These are phyloP conservation scores for Sesia bembeciformis DNA, from an alignment of 2,888 invertebrate species.

Conservation along the genomic window DNA sequence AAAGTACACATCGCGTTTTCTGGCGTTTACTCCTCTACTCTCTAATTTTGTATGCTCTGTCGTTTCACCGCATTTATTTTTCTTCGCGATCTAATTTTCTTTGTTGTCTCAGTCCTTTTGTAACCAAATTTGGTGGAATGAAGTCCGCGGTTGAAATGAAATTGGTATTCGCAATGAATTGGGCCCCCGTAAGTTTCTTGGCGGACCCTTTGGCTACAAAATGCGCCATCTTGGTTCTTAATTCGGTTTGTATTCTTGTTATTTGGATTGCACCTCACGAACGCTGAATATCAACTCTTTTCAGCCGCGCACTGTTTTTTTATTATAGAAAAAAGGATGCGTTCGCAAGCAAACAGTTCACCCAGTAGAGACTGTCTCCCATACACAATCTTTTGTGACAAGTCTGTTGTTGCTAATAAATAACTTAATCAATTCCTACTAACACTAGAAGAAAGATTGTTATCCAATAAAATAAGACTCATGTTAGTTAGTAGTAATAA, in stretches of 20 bases:
- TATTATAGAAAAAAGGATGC: too few relatives aligned
- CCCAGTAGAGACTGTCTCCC: too few relatives aligned
- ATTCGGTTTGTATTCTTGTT: slow-evolving; percentile 34
- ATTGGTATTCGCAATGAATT: slow-evolving; percentile 69
- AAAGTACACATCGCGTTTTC: neutral
- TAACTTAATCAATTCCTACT: too few relatives aligned
- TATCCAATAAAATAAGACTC: too few relatives aligned
- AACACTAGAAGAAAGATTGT: too few relatives aligned
- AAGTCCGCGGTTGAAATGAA: slow-evolving; percentile 63
- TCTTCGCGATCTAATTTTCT: slow-evolving; percentile 70
- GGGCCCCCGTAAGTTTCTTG: slow-evolving; percentile 37
- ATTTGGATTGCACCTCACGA: slow-evolving; percentile 14
- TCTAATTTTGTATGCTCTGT: slow-evolving; percentile 67
- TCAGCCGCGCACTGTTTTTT: too few relatives aligned
- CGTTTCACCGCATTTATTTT: slow-evolving; percentile 68
- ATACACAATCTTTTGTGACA: too few relatives aligned
- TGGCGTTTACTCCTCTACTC: slow-evolving; percentile 14
- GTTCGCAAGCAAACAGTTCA: too few relatives aligned
- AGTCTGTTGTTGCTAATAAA: too few relatives aligned
- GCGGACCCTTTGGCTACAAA: slow-evolving; percentile 30
- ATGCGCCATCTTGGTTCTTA: slow-evolving; percentile 50
- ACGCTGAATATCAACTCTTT: slow-evolving; percentile 33
- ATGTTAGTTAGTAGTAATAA: too few relatives aligned
- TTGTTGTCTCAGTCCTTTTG: slow-evolving; percentile 68
- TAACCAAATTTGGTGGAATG: slow-evolving; percentile 68